These are phyloP conservation scores for Enteromius treurensis DNA, from an alignment of 2,797 vertebrate genomes.

Conservation along the genomic window DNA sequence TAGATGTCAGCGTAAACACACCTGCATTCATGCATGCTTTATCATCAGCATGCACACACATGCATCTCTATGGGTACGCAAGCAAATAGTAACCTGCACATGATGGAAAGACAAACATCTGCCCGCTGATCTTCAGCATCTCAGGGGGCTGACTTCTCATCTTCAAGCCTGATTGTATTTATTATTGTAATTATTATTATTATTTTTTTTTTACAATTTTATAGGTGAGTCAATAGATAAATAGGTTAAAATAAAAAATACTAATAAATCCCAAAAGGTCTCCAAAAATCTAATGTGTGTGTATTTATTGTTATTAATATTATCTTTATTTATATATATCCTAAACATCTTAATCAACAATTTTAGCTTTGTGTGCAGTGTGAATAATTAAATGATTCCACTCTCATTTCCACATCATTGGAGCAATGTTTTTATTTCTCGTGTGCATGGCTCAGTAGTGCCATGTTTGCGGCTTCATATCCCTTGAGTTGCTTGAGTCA, in stretches of 20 bases:
- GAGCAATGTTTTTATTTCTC: not conserved
- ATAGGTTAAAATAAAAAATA: not conserved
- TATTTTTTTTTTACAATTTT: not conserved
- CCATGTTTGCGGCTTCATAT: not conserved
- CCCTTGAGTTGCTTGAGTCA: slow-evolving; percentile 25
- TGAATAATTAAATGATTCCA: not conserved
- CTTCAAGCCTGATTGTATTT: not conserved
- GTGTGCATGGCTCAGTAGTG: slow-evolving; percentile 10
- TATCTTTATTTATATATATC: not conserved
- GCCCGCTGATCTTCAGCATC: slow-evolving; percentile 10
- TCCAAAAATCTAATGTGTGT: no score
- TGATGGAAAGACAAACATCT: slow-evolving; percentile 25
- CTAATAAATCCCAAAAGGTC: no score
- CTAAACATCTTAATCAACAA: not conserved
- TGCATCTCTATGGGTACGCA: slow-evolving; percentile 12
- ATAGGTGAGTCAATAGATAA: not conserved
- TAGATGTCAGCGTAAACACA: slow-evolving; percentile 28
- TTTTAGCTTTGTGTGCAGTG: not conserved
- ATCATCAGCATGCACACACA: slow-evolving; percentile 37
- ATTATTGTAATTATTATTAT: no score
- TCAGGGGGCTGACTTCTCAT: slow-evolving; percentile 23
- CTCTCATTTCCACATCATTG: not conserved
- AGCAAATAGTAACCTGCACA: not conserved
- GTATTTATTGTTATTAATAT: no score
- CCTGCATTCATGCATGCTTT: slow-evolving; percentile 39